Base-by-base conservation (phyloP, 2,888 invertebrate species). In the Acheta domesticus region DNA sequence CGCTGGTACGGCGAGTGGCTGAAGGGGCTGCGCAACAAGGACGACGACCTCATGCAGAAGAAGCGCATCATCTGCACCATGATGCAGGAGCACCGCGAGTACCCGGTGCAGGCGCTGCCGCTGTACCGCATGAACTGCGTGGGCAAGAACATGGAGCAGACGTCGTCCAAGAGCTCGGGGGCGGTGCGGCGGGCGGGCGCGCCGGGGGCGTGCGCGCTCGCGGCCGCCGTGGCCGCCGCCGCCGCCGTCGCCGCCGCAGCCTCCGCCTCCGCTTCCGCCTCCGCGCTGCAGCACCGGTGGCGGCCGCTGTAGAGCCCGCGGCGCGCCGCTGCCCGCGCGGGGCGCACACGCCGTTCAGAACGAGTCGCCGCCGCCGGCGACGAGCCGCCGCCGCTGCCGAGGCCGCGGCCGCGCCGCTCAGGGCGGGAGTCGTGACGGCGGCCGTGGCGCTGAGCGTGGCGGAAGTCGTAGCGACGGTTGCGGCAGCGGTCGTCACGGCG, bases 41-140 rank as follows among this genome's bases (percentile, higher is more conserved):
- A 95, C 85, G 95, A 95, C 86, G 95, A 95, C 86, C 92, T 94
- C 92, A 94, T 94, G 91, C 93, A 94, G 85, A 95, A 95, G 89
- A 95, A 95, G 85, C 91, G 93, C 80, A 94, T 94, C 4, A 89
- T 94, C 77, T 96, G 95, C 87, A 93, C 92, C 82, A 94, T 95
- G 94, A 88, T 89, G 75, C 89, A 89, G 83, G 95, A 95, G 85
- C 94, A 94, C 86, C 90, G 94, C 49, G 95, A 96, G 86, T 95
- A 94, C 87, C 92, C 91, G 85, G 91, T 95, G 80, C 93, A 94
- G 85, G 92, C 91, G 86, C 91, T 95, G 90, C 95, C 95, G 0
- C 88, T 94, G 81, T 94, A 94, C 83, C 92, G 92, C 86, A 94
- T 95, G 94, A 93, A 92, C 85, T 95, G 95, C 88, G 92, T 92